Evolutionary conservation across 2,113 vertebrate species (phyloP), one percentile per base, ranked within the genome.

Genomic region (Gobiocypris rarus): DNA sequence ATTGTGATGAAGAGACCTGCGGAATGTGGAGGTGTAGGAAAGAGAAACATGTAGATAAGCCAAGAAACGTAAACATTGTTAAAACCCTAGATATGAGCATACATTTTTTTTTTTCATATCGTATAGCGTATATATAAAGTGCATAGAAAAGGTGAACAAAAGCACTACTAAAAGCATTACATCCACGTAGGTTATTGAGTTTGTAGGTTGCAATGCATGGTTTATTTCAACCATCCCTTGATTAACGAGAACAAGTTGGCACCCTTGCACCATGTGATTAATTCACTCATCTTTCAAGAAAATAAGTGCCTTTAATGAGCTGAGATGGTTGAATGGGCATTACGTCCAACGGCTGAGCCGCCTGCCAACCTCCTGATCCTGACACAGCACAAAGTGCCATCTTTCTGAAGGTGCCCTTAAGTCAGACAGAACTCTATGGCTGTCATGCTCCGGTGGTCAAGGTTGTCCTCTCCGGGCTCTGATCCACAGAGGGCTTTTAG

Each of bases 371-470:
- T 54, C 56, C 71, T 69, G 69, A 83, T 75, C 85, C 69, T 76
- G 82, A 84, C 83, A 79, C 75, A 77, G 83, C 83, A 70, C 9
- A 83, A 67, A 63, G 81, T 74, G 19, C 22, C 34, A 54, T 41
- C 13, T 48, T 15, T 71, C 43, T 82, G 81, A 82, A 82, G 78
- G 86, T 82, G 38, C 61, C 61, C 74, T 71, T 50, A n/a, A 41
- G 73, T 63, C 54, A 84, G 65, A 81, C 22, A 70, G 78, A 34
- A 38, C 15, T 65, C 70, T 26, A 24, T 81, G 76, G 69, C 70
- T 84, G 76, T 84, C 82, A 86, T 26, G 76, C 82, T 81, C 48
- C 38, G 2, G 11, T 86, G 43, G 50, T 67, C 85, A 83, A 71
- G 69, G 77, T 85, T 28, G n/a, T 85, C 77, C 84, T 81, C 70